A percentile compares a stretch with the other conserved stretches of the same genome.
Evolutionary conservation across 2,113 vertebrate species (phyloP).

Genomic region (Callipepla californica): DNA sequence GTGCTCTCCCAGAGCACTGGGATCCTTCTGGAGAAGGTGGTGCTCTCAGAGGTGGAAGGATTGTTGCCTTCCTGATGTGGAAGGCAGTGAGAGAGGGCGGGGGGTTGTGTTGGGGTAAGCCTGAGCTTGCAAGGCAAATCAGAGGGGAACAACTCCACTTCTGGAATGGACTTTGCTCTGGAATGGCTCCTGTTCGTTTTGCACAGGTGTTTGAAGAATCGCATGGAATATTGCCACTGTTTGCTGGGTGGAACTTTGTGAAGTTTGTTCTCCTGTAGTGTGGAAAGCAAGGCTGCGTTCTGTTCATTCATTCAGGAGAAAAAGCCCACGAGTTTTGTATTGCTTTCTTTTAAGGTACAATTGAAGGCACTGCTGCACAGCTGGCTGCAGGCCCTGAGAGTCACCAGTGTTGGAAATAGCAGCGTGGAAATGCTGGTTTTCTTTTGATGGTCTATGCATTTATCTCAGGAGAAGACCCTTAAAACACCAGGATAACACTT

Average conservation of each 20-base stretch:
- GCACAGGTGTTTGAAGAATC: neutral
- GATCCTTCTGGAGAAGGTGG: neutral
- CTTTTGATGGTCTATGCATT: neutral
- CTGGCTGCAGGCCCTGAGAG: neutral
- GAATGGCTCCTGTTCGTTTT: neutral
- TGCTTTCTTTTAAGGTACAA: neutral
- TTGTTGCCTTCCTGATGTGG: rapidly evolving
- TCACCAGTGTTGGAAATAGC: neutral
- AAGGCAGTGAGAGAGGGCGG: neutral
- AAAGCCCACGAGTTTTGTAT: neutral
- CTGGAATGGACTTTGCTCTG: neutral
- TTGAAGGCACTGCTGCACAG: neutral
- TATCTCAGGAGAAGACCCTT: neutral
- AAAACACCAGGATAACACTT: neutral
- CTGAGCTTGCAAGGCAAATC: neutral
- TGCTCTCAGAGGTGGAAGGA: neutral
- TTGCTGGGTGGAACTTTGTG: neutral
- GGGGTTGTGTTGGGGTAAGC: neutral
- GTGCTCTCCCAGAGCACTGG: neutral
- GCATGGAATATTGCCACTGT: rapidly evolving
- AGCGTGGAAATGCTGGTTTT: neutral
- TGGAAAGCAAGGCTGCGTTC: neutral
- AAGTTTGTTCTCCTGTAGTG: neutral
- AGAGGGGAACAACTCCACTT: neutral
- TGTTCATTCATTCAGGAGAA: neutral